Conservation (phyloP, 2,797 vertebrate species). For the Chiroxiphia lanceolata region DNA sequence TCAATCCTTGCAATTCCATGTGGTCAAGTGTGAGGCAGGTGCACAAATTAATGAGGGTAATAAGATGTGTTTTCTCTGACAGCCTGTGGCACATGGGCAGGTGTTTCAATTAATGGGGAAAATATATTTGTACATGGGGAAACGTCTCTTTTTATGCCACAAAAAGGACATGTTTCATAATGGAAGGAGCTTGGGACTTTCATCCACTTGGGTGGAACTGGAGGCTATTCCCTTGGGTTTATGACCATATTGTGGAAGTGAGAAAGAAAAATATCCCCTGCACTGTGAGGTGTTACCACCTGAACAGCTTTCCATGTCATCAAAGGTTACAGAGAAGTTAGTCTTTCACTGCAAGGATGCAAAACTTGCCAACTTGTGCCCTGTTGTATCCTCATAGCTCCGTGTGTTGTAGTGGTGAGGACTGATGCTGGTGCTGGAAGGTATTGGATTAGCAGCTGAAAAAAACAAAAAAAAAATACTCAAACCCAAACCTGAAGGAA, state of each 20-base stretch:
- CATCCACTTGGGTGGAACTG: not conserved
- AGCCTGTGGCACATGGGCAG: not conserved
- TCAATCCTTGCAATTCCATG: not conserved
- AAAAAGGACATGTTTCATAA: not conserved
- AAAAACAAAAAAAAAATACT: not conserved
- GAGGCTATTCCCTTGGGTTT: not conserved
- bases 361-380: not conserved
- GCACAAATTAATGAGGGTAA: conserved; percentile 54
- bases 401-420: not conserved
- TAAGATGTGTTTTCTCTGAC: not conserved
- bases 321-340: not conserved
- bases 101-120: conserved; percentile 43
- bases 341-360: not conserved
- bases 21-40: conserved; percentile 9
- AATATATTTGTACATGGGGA: not conserved
- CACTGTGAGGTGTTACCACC: not conserved
- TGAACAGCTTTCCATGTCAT: not conserved
- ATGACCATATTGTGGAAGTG: fast-evolving
- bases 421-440: conserved; percentile 28
- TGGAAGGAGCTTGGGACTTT: not conserved
- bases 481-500: conserved; percentile 45
- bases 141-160: not conserved
- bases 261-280: not conserved
- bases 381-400: not conserved
- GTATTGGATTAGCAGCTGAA: conserved; percentile 50